Conservation (phyloP, 2,113 vertebrate species). For the Gallinago media region DNA sequence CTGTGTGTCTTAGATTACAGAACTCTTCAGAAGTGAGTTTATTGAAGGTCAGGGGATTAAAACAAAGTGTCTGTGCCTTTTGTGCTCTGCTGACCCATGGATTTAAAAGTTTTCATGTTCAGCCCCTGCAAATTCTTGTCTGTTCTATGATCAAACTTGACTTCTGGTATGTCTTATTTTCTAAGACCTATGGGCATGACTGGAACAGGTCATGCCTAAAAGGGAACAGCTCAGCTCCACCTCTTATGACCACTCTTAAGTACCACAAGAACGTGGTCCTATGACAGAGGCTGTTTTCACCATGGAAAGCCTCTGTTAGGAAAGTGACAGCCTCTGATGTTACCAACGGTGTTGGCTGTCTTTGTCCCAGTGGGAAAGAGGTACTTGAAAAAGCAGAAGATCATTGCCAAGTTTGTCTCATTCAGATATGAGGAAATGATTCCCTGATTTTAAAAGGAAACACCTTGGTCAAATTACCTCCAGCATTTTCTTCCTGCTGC, state of each 20-base stretch:
- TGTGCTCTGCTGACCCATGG: background rate
- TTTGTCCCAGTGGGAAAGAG: background rate
- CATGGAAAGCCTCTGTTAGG: background rate
- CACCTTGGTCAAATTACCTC: background rate
- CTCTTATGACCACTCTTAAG: background rate
- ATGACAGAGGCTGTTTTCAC: background rate
- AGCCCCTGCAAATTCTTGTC: background rate
- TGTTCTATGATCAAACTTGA: background rate
- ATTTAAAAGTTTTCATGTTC: background rate
- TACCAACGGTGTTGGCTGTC: background rate
- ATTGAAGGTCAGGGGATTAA: background rate
- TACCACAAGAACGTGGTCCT: rapidly evolving
- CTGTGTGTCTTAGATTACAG: background rate
- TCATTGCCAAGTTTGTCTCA: background rate
- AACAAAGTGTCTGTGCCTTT: background rate
- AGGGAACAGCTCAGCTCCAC: background rate
- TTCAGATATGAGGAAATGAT: background rate
- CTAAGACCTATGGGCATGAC: background rate
- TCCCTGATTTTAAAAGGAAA: background rate
- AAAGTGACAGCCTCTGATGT: background rate
- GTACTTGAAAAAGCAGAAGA: background rate
- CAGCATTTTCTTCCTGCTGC: background rate
- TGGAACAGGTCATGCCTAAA: background rate
- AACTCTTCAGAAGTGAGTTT: background rate
- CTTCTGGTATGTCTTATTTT: background rate